A percentile compares a stretch with the other conserved stretches of the same genome.
Evolutionary conservation across 2,888 invertebrate genomes (phyloP).

Genomic region (Rhagonycha fulva): DNA sequence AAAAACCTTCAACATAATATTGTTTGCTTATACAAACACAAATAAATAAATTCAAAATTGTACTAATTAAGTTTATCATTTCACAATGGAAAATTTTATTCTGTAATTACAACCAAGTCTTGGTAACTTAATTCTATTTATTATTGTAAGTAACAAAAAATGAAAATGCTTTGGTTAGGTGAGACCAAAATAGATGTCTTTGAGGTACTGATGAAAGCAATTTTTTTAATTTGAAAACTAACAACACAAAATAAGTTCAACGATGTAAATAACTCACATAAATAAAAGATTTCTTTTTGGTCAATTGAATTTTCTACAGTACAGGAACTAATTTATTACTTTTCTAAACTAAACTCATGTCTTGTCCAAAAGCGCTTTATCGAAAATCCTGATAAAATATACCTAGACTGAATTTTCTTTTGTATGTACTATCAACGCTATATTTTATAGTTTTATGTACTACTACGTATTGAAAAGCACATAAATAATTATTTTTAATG

Average conservation of each 20-base stretch:
- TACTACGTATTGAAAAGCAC: background rate
- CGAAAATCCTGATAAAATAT: conserved; percentile 18
- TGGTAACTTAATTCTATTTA: background rate
- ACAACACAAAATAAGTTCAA: background rate
- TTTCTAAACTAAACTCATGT: conserved; percentile 8
- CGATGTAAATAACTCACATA: conserved; percentile 13
- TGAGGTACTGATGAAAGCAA: background rate
- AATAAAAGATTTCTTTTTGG: conserved; percentile 20
- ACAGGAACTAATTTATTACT: conserved; percentile 20
- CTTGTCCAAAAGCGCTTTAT: conserved; percentile 13
- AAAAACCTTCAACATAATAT: background rate
- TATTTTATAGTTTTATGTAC: conserved; percentile 3
- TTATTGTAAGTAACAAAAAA: background rate
- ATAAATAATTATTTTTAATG: background rate
- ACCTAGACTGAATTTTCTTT: conserved; percentile 15
- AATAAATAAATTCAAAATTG: background rate
- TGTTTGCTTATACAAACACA: background rate
- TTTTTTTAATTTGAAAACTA: background rate
- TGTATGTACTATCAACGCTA: conserved; percentile 3
- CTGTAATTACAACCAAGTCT: background rate
- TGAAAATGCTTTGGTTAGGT: background rate
- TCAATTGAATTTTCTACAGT: conserved; percentile 17
- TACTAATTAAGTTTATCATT: background rate
- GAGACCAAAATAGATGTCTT: background rate
- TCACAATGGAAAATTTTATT: background rate